These are phyloP conservation scores for Apis dorsata DNA, from an alignment of 1,140 invertebrate species.

Conservation along the genomic window DNA sequence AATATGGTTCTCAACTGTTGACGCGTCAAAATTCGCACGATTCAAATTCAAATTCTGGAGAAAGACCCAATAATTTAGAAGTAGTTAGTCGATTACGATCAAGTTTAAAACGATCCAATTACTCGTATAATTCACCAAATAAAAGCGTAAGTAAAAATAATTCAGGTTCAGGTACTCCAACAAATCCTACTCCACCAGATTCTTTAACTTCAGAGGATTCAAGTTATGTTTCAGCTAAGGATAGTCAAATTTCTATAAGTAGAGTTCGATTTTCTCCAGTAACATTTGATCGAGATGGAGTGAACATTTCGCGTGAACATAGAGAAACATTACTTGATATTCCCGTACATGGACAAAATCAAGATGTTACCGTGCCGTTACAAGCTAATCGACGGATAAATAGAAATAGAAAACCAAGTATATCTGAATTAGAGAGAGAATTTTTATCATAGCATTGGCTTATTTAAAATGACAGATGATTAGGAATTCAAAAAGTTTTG, in stretches of 20 bases:
- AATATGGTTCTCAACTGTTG: conserved; percentile 78
- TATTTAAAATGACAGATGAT: conserved; percentile 68
- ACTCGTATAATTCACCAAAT: conserved; percentile 78
- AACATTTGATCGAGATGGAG: conserved; percentile 79
- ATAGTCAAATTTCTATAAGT: conserved; percentile 83
- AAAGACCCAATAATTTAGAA: conserved; percentile 87
- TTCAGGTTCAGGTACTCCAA: conserved; percentile 87
- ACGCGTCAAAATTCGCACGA: conserved; percentile 83
- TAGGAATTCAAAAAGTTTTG: conserved; percentile 7
- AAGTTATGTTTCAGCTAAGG: conserved; percentile 91
- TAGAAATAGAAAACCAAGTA: conserved; percentile 79
- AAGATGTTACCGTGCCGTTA: conserved; percentile 84
- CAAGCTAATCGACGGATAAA: conserved; percentile 77
- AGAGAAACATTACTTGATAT: conserved; percentile 82
- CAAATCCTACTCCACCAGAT: conserved; percentile 92
- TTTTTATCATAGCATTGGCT: conserved; percentile 82
- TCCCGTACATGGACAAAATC: conserved; percentile 83
- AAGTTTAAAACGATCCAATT: conserved; percentile 87
- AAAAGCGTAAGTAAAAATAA: conserved; percentile 82
- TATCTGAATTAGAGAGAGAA: conserved; percentile 81
- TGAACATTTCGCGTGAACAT: conserved; percentile 62
- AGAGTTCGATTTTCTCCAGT: conserved; percentile 91
- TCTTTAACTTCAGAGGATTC: conserved; percentile 91
- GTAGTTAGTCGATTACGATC: conserved; percentile 85
- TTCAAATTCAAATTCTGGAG: conserved; percentile 77